These are phyloP conservation scores for Ophion ventricosus DNA, from an alignment of 2,888 invertebrate genomes.

Conservation along the genomic window DNA sequence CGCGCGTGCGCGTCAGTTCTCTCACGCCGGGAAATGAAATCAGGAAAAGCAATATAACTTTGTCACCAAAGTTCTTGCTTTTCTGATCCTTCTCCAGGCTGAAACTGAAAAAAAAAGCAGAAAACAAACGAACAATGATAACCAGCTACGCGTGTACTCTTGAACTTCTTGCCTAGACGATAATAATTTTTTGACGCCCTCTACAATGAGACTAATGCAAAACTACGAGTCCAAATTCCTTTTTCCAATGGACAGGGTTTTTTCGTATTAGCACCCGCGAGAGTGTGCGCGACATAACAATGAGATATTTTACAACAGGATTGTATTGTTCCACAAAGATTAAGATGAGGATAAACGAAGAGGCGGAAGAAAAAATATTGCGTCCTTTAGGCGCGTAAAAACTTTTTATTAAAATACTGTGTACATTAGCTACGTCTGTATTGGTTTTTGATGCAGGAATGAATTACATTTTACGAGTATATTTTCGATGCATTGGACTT, in stretches of 20 bases:
- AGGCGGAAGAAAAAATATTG: constrained; percentile 47
- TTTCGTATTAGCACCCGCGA: constrained; percentile 39
- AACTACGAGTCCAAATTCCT: constrained; percentile 77
- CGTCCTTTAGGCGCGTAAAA: constrained; percentile 64
- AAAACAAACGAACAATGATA: not conserved
- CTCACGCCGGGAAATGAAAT: constrained; percentile 31
- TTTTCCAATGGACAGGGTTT: constrained; percentile 75
- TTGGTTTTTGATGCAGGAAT: constrained; percentile 62
- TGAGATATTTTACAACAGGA: constrained; percentile 65
- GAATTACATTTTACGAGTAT: constrained; percentile 62
- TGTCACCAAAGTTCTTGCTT: constrained; percentile 2
- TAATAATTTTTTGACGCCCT: constrained; percentile 79
- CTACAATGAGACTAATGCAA: constrained; percentile 72
- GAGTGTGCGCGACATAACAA: constrained; percentile 46
- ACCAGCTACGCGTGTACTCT: constrained; percentile 54
- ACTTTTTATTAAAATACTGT: constrained; percentile 62
- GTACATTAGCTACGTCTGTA: constrained; percentile 66
- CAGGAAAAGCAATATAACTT: constrained; percentile 26
- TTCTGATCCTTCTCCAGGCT: constrained; percentile 10
- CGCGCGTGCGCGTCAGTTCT: constrained; percentile 6
- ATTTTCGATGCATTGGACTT: constrained; percentile 77
- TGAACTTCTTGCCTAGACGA: constrained; percentile 78
- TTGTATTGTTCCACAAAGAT: constrained; percentile 66
- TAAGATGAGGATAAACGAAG: constrained; percentile 40
- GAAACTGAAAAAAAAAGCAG: not conserved